Evolutionary conservation across 2,888 invertebrate genomes (phyloP), one percentile per base, ranked within the genome.

Genomic region (Ochropacha duplaris): DNA sequence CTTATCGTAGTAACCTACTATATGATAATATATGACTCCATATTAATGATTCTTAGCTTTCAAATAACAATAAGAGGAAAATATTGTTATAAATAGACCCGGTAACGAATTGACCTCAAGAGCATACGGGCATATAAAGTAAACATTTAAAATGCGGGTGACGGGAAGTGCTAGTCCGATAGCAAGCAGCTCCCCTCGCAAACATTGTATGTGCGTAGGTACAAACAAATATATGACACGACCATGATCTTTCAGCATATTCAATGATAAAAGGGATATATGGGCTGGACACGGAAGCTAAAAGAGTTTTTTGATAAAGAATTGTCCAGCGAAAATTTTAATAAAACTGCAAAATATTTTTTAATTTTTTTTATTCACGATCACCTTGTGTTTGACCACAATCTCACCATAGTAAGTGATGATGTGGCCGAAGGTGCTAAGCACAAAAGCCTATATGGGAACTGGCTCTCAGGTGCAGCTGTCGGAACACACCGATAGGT

Each of bases 131-230:
- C 26, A 57, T 62, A 62, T 56, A 51, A 61, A 61, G 57, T 62
- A 50, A 64, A 63, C 65, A 63, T 68, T 65, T 69, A 31, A 55
- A 66, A 77, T 77, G 74, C 79, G 77, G 79, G 80, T 64, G 78
- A 72, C 76, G 71, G 81, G 78, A 80, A 76, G 65, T 58, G 54
- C 51, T 58, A 59, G 57, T 57, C 36, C 54, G 50, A 54, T 50
- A 49, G 55, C 31, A 28, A 54, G 16, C 56, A 57, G 36, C 12
- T 31, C 28, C 26, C 28, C 51, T 51, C 51, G 26, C 51, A 26
- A 28, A 28, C 44, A 44, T 2, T 44, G n/a, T n/a, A 16, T 2
- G 26, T 26, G 5, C n/a, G n/a, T 28, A 28, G 28, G 3, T 4
- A 39, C 36, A n/a, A 5, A 24, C 31, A 31, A 31, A 6, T n/a